Conservation (phyloP, 2,113 vertebrate genomes). For the Piprites chloris region DNA sequence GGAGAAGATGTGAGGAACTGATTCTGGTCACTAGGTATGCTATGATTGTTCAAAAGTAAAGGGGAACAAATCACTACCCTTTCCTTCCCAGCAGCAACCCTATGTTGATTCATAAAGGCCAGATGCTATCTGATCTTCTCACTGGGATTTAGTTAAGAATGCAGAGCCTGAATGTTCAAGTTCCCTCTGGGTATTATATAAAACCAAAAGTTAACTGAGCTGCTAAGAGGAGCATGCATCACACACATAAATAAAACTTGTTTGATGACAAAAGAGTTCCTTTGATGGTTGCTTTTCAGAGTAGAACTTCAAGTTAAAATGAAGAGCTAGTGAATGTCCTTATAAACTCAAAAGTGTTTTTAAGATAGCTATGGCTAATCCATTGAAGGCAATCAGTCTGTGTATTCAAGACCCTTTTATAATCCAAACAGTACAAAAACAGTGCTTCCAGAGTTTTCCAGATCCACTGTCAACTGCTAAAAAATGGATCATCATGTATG, state of each 20-base stretch:
- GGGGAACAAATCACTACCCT: not conserved
- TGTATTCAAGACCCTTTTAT: not conserved
- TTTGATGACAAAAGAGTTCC: not conserved
- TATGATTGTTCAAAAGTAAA: not conserved
- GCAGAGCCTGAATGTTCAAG: not conserved
- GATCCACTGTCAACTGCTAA: not conserved
- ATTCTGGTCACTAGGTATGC: not conserved
- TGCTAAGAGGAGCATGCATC: not conserved
- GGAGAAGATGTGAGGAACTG: not conserved
- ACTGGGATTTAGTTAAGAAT: not conserved
- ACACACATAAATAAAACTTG: not conserved
- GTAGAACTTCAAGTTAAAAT: not conserved
- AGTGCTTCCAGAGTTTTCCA: not conserved
- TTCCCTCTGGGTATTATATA: not conserved
- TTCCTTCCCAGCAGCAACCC: not conserved
- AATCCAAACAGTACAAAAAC: not conserved
- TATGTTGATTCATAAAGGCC: not conserved
- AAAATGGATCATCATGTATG: not conserved
- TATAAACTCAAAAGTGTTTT: not conserved
- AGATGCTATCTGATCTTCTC: not conserved
- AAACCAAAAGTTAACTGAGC: not conserved
- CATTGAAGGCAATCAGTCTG: not conserved
- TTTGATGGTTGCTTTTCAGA: not conserved
- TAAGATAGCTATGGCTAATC: not conserved
- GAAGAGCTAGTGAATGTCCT: not conserved